Base-by-base conservation (phyloP, 1,140 invertebrate species). In the Mylabris phalerata region DNA sequence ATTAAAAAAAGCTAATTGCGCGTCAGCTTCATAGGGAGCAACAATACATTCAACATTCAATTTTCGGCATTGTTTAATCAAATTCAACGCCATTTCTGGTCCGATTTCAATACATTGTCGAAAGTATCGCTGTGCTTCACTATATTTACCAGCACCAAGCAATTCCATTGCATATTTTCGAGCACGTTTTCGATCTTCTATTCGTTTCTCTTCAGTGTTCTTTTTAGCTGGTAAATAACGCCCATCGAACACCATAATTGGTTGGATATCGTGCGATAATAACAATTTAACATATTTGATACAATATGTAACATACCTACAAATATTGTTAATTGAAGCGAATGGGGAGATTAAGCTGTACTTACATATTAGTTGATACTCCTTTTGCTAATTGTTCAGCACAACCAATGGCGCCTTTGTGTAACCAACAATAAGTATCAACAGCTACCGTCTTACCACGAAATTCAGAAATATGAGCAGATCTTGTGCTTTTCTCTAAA, bases 21-120 rank as follows among this genome's bases (percentile, higher is more conserved):
- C 91, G 77, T 99, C 98, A 3, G 98, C 95, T 80, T 99, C 98
- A 76, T 98, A 99, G 0, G 98, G 98, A 24, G 98, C 95, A 25
- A 99, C 93, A 70, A 99, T 92, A 73, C 93, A 96, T 73, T 99
- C 95, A 10, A 98, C 84, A 44, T 67, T 52, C 3, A 79, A 71
- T 49, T 80, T 77, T 25, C 90, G 81, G 62, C 88, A 95, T 60
- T 84, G 84, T 76, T 89, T 81, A 44, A 90, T 91, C 1, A 92
- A 75, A 48, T 87, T 78, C 11, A 90, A 71, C 2, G 93, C 94
- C 92, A 98, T 97, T 68, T 88, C 83, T 66, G 95, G 91, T 3
- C 92, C 95, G 32, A 98, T 84, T 75, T 98, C 93, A 26, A 98
- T 83, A 72, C 88, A 88, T 57, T 89, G 81, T 60, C 84, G 81